These are phyloP conservation scores for Heteromurus nitidus DNA, from an alignment of 2,888 invertebrate genomes.

Conservation along the genomic window DNA sequence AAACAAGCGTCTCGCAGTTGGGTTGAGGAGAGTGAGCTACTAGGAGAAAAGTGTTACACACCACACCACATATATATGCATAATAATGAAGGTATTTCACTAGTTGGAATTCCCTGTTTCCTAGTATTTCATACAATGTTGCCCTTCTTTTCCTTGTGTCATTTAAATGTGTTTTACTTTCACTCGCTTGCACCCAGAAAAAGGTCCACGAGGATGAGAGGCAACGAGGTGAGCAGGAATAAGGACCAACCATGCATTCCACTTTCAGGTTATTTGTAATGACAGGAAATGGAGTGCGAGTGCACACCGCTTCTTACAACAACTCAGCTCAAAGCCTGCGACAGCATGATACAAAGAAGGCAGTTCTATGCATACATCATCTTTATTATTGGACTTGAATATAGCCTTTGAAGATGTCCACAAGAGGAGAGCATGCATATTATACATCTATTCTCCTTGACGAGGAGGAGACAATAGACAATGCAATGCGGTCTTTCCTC, in stretches of 20 bases:
- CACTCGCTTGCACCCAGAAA: conserved; percentile 10
- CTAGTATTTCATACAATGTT: background rate
- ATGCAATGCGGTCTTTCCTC: background rate
- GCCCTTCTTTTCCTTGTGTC: background rate
- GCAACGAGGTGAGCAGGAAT: too few relatives aligned
- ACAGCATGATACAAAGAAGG: too few relatives aligned
- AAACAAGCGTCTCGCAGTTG: background rate
- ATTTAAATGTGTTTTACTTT: conserved; percentile 29
- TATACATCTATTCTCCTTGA: background rate
- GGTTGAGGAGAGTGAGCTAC: background rate
- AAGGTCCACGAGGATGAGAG: too few relatives aligned
- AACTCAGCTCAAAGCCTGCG: too few relatives aligned
- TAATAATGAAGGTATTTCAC: too few relatives aligned
- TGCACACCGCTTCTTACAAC: too few relatives aligned
- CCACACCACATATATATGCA: too few relatives aligned
- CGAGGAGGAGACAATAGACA: background rate
- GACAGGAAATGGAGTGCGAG: background rate
- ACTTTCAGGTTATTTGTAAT: too few relatives aligned
- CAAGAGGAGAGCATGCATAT: background rate
- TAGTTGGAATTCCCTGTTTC: background rate
- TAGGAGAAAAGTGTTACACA: background rate
- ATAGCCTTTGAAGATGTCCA: background rate
- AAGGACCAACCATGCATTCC: too few relatives aligned
- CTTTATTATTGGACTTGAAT: too few relatives aligned
- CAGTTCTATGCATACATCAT: too few relatives aligned